Evolutionary conservation across 2,888 invertebrate genomes (phyloP).

Genomic region (Busseola fusca): DNA sequence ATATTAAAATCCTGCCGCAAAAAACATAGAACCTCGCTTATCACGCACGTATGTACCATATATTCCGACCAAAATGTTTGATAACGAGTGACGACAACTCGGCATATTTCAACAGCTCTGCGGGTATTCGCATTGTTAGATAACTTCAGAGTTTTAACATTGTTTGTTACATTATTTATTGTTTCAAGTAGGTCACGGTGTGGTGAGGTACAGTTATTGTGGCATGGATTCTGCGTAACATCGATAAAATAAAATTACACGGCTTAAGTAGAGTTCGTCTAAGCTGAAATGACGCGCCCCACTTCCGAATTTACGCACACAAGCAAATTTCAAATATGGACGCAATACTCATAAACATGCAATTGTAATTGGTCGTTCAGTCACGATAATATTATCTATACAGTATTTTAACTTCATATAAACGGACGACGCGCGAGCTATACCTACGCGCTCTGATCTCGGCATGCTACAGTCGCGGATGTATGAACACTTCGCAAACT

Average conservation of each 20-base stretch:
- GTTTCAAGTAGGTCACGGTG: constrained; percentile 34
- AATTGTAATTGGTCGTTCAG: too few relatives aligned
- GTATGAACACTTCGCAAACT: too few relatives aligned
- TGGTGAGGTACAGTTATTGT: constrained; percentile 9
- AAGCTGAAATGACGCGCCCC: too few relatives aligned
- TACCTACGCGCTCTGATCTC: too few relatives aligned
- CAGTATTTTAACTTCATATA: too few relatives aligned
- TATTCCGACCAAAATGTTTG: constrained; percentile 26
- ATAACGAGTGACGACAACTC: constrained; percentile 29
- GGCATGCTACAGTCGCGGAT: too few relatives aligned
- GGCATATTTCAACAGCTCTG: constrained; percentile 22
- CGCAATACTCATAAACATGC: too few relatives aligned
- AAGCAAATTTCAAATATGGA: too few relatives aligned
- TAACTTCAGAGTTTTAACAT: constrained; percentile 28
- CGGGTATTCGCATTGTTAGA: constrained; percentile 26
- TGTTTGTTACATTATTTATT: constrained; percentile 10
- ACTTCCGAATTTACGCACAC: too few relatives aligned
- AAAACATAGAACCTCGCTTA: constrained; percentile 31
- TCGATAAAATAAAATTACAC: constrained; percentile 9
- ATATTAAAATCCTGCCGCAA: constrained; percentile 40
- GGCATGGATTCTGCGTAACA: constrained; percentile 8
- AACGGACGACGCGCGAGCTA: too few relatives aligned
- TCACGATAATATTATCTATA: too few relatives aligned
- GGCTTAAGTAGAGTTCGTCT: too few relatives aligned
- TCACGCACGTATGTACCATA: constrained; percentile 26